These are phyloP conservation scores for Lepidochitona cinerea DNA, from an alignment of 2,888 invertebrate species.

Conservation along the genomic window DNA sequence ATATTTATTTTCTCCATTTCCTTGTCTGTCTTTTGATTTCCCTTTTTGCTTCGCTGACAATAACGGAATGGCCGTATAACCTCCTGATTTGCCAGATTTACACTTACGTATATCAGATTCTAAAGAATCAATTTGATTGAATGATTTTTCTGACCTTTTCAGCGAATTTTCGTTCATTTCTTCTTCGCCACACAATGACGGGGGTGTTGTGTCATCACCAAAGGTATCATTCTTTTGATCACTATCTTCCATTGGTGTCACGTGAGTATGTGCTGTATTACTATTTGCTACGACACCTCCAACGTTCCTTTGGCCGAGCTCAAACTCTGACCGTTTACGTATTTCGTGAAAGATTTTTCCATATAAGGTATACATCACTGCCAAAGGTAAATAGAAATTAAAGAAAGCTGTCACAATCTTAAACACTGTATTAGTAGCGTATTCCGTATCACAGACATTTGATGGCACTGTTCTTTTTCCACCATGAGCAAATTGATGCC, in stretches of 20 bases:
- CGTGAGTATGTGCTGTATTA: neutral
- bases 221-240: conserved; percentile 7
- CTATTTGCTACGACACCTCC: conserved; percentile 25
- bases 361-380: conserved; percentile 73
- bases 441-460: conserved; percentile 73
- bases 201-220: conserved; percentile 6
- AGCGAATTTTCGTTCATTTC: neutral
- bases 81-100: neutral
- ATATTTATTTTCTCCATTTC: conserved; percentile 11
- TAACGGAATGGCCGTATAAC: neutral
- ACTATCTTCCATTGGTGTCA: neutral
- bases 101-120: neutral
- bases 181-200: neutral
- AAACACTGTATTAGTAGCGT: conserved; percentile 71
- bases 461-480: conserved; percentile 60
- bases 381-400: conserved; percentile 74
- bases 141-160: neutral
- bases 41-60: neutral
- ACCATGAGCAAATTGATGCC: conserved; percentile 70
- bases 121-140: neutral
- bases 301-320: conserved; percentile 61
- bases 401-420: conserved; percentile 73
- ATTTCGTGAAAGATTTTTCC: conserved; percentile 73
- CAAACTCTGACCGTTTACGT: conserved; percentile 70
- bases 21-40: neutral